Evolutionary conservation across 2,888 invertebrate species (phyloP).

Genomic region (Sthenelais limicola): DNA sequence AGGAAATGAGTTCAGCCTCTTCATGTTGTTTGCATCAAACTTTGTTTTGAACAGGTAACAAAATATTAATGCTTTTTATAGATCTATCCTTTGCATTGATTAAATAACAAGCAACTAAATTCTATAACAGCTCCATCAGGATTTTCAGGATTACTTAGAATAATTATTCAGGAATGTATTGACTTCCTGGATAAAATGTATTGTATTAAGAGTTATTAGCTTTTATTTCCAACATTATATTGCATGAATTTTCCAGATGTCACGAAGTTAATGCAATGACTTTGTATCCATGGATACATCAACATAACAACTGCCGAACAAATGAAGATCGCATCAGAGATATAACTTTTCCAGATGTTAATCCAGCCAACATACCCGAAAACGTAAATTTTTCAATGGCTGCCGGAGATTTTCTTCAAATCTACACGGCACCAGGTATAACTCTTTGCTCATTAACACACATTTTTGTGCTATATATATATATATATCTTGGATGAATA

Average conservation of each 20-base stretch:
- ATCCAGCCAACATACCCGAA: slow-evolving; percentile 79
- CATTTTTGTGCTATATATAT: background rate
- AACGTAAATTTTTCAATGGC: slow-evolving; percentile 87
- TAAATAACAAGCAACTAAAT: no score
- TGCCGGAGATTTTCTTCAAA: slow-evolving; percentile 96
- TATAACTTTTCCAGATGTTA: slow-evolving; percentile 90
- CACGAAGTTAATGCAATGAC: slow-evolving; percentile 81
- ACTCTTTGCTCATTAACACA: background rate
- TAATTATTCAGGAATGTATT: no score
- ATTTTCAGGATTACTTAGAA: no score
- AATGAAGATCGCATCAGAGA: slow-evolving; percentile 86
- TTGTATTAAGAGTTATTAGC: no score
- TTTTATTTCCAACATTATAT: no score
- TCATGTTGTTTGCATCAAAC: slow-evolving; percentile 97
- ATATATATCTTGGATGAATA: slow-evolving; percentile 3
- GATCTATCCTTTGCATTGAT: background rate
- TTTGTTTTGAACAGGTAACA: slow-evolving; percentile 90
- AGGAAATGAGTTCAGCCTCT: slow-evolving; percentile 97
- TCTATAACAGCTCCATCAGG: no score
- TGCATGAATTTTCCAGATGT: no score
- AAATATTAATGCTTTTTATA: background rate
- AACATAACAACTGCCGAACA: slow-evolving; percentile 89
- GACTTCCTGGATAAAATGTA: no score
- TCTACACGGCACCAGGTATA: slow-evolving; percentile 73
- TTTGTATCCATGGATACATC: slow-evolving; percentile 96